Conservation (phyloP, 1,140 invertebrate species). For the Acyrthosiphon pisum region DNA sequence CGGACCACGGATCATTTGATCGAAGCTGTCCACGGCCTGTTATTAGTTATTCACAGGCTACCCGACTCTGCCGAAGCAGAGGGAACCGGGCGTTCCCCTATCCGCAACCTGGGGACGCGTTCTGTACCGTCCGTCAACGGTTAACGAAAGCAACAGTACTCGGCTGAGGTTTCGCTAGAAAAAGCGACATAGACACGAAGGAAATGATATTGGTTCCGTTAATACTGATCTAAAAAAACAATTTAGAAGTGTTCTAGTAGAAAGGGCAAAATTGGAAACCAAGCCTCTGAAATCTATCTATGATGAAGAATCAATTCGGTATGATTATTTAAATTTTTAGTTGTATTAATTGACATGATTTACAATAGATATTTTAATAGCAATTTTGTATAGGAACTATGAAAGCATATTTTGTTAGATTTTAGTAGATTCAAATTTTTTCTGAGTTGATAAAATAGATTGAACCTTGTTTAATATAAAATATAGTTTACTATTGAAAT, state of each 20-base stretch:
- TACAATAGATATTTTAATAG: not conserved
- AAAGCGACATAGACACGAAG: not conserved
- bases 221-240: not conserved
- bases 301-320: constrained; percentile 23
- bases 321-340: not conserved
- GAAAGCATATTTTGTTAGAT: too few relatives aligned
- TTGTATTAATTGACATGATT: not conserved
- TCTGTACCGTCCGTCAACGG: too few relatives aligned
- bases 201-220: not conserved
- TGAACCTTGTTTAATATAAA: not conserved
- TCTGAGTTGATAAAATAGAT: not conserved
- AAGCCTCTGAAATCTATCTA: not conserved
- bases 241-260: not conserved
- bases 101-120: too few relatives aligned
- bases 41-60: too few relatives aligned
- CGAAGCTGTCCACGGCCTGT: too few relatives aligned
- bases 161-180: too few relatives aligned
- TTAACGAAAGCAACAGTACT: too few relatives aligned
- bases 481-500: not conserved
- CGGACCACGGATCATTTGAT: too few relatives aligned
- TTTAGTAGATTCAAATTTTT: too few relatives aligned
- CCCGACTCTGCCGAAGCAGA: too few relatives aligned
- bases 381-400: not conserved
- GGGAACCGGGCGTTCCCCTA: too few relatives aligned
- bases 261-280: not conserved